phyloP scores from a whole-genome alignment of 2,113 vertebrate species.

The Castor canadensis region DNA sequence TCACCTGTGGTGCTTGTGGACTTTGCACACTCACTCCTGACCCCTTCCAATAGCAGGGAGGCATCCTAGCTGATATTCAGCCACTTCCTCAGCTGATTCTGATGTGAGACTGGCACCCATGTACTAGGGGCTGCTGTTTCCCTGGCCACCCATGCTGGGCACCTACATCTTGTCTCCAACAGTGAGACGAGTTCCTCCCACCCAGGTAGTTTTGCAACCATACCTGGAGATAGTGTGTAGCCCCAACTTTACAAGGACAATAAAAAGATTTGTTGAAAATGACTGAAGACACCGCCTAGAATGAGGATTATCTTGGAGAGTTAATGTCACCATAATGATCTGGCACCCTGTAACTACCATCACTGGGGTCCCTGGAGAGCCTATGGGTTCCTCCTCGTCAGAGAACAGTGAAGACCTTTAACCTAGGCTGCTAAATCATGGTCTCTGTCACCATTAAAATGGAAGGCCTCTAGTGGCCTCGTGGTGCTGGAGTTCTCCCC shows the following conservation, averaged over 20 bases:
- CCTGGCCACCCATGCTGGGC: fast-evolving
- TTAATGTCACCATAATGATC: background rate
- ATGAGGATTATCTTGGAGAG: background rate
- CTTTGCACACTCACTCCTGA: background rate
- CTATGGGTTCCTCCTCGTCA: background rate
- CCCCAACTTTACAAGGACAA: background rate
- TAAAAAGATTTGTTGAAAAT: background rate
- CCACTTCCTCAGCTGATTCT: background rate
- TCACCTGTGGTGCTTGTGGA: background rate
- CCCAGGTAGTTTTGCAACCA: background rate
- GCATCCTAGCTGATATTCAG: too few species aligned
- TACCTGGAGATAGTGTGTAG: background rate
- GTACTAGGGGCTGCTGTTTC: background rate
- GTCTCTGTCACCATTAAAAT: background rate
- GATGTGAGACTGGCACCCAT: background rate
- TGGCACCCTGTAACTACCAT: background rate
- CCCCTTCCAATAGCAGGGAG: background rate
- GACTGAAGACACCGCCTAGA: background rate
- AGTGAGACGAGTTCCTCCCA: background rate
- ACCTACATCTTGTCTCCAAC: background rate
- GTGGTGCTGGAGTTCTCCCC: background rate
- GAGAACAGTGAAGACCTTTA: background rate
- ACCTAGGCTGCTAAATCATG: background rate
- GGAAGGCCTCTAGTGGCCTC: background rate
- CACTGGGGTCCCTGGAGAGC: fast-evolving